These are phyloP conservation scores for Corydoras maculifer DNA, from an alignment of 2,113 vertebrate species.

Conservation along the genomic window DNA sequence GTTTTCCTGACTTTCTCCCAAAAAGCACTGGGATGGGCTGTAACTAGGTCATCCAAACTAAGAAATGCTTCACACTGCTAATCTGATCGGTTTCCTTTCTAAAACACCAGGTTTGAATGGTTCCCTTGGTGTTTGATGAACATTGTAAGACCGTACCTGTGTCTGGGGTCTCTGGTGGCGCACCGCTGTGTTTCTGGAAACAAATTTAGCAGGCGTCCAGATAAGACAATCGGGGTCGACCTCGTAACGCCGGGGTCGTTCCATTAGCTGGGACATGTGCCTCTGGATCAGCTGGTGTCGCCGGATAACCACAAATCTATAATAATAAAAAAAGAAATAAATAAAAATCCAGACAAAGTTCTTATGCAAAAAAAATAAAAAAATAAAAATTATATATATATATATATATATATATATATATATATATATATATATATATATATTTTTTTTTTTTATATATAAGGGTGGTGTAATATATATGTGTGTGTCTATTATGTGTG, in stretches of 20 bases:
- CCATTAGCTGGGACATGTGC: constrained; percentile 71
- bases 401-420: too few species aligned
- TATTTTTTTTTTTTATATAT: too few species aligned
- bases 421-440: too few species aligned
- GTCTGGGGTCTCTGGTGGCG: constrained; percentile 6
- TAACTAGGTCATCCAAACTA: too few species aligned
- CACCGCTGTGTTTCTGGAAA: constrained; percentile 41
- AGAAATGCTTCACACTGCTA: too few species aligned
- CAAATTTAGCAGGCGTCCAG: constrained; percentile 69
- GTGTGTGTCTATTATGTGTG: too few species aligned
- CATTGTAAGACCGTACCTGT: constrained; percentile 6
- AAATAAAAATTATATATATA: neutral
- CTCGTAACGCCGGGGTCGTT: constrained; percentile 69
- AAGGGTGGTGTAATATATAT: too few species aligned
- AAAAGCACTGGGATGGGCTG: too few species aligned
- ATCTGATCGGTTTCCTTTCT: too few species aligned
- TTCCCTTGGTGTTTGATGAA: too few species aligned
- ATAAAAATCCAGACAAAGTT: neutral
- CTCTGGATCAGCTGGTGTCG: constrained; percentile 71
- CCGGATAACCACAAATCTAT: constrained; percentile 77
- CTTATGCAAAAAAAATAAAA: neutral
- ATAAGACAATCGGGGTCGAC: constrained; percentile 76
- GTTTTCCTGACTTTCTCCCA: too few species aligned
- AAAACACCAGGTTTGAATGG: too few species aligned
- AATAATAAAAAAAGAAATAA: neutral